A percentile compares a stretch with the other conserved stretches of the same genome.
phyloP scores from a whole-genome alignment of 1,140 invertebrate genomes.

The Bombus waltoni region DNA sequence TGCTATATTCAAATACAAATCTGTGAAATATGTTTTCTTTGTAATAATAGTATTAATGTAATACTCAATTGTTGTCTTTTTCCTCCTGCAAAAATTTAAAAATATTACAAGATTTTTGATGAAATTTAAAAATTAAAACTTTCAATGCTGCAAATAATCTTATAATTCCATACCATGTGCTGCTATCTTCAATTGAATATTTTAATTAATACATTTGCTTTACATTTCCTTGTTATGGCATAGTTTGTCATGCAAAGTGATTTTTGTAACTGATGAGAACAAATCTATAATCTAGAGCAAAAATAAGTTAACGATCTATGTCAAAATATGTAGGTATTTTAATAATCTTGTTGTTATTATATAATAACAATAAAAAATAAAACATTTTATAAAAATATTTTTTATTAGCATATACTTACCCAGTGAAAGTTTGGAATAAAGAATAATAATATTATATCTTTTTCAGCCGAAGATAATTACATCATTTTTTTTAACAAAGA shows the following conservation, averaged over 20 bases:
- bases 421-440: neutral
- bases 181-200: neutral
- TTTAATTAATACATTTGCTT: neutral
- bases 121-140: neutral
- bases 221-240: neutral
- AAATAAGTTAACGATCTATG: neutral
- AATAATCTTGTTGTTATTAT: too few species aligned
- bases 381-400: neutral
- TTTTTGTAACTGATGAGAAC: neutral
- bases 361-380: neutral
- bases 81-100: neutral
- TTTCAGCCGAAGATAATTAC: slow-evolving; percentile 48
- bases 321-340: too few species aligned
- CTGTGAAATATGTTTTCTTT: neutral
- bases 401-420: slow-evolving; percentile 20
- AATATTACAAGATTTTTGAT: neutral
- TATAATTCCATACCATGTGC: neutral
- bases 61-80: neutral
- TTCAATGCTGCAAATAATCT: neutral
- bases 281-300: neutral
- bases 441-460: neutral
- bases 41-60: too few species aligned
- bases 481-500: slow-evolving; percentile 76
- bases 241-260: neutral
- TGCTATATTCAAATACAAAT: neutral